Evolutionary conservation across 2,888 invertebrate species (phyloP).

Genomic region (Troides aeacus): DNA sequence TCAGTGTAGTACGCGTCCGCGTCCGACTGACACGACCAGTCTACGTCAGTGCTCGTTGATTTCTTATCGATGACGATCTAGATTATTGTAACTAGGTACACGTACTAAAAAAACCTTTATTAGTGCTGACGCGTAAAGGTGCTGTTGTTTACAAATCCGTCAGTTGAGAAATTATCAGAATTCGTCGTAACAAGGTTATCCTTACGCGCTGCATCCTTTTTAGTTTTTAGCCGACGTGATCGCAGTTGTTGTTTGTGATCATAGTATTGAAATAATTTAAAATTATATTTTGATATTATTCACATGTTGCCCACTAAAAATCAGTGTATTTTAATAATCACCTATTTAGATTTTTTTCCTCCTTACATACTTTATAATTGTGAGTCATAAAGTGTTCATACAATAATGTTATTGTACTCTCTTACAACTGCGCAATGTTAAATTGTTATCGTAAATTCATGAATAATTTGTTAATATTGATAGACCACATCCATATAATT

Average conservation of each 20-base stretch:
- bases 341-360: neutral
- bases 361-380: constrained; percentile 5
- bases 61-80: constrained; percentile 49
- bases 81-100: constrained; percentile 34
- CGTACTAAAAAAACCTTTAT: constrained; percentile 20
- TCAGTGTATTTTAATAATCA: neutral
- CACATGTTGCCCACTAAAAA: neutral
- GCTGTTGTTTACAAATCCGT: neutral
- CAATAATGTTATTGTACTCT: constrained; percentile 17
- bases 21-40: constrained; percentile 21
- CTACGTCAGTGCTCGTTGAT: constrained; percentile 35
- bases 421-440: constrained; percentile 14
- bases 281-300: neutral
- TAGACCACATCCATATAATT: neutral
- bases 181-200: constrained; percentile 10
- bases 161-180: constrained; percentile 3
- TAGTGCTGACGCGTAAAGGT: constrained; percentile 4
- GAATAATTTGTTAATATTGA: neutral
- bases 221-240: constrained; percentile 5
- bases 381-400: constrained; percentile 13
- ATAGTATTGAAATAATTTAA: neutral
- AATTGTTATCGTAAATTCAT: constrained; percentile 20
- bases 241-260: neutral
- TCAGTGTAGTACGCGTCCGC: constrained; percentile 61
- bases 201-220: constrained; percentile 4